Evolutionary conservation across 2,888 invertebrate genomes (phyloP).

Genomic region (Glaucopsyche alexis): DNA sequence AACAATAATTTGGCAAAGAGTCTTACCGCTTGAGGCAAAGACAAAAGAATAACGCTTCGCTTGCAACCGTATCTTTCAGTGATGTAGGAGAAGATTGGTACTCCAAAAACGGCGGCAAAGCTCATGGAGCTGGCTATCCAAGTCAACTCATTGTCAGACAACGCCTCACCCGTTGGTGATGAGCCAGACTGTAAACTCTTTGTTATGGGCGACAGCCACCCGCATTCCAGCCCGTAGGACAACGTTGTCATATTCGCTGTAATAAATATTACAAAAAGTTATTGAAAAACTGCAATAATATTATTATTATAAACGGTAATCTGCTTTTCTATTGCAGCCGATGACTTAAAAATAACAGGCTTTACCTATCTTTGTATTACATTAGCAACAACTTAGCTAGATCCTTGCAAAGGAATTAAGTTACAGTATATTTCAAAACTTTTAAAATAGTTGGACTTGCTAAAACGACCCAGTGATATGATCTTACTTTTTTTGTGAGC

Average conservation of each 20-base stretch:
- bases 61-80: conserved; percentile 67
- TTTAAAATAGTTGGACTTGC: too few species aligned
- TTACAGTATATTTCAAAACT: too few species aligned
- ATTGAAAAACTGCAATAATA: background rate
- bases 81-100: conserved; percentile 61
- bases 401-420: too few species aligned
- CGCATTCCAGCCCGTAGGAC: conserved; percentile 56
- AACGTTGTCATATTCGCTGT: conserved; percentile 57
- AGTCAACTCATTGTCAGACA: conserved; percentile 59
- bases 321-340: too few species aligned
- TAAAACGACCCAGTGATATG: too few species aligned
- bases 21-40: conserved; percentile 65
- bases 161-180: conserved; percentile 51
- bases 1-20: background rate
- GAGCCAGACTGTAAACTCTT: conserved; percentile 51
- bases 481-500: too few species aligned
- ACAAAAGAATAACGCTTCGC: conserved; percentile 60
- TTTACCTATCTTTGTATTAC: too few species aligned
- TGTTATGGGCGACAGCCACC: conserved; percentile 63
- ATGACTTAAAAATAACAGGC: too few species aligned
- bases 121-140: conserved; percentile 66
- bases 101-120: conserved; percentile 53
- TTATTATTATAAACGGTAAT: too few species aligned
- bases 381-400: too few species aligned
- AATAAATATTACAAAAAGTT: conserved; percentile 34